phyloP scores from a whole-genome alignment of 1,140 invertebrate genomes.

The Drosophila pandora region DNA sequence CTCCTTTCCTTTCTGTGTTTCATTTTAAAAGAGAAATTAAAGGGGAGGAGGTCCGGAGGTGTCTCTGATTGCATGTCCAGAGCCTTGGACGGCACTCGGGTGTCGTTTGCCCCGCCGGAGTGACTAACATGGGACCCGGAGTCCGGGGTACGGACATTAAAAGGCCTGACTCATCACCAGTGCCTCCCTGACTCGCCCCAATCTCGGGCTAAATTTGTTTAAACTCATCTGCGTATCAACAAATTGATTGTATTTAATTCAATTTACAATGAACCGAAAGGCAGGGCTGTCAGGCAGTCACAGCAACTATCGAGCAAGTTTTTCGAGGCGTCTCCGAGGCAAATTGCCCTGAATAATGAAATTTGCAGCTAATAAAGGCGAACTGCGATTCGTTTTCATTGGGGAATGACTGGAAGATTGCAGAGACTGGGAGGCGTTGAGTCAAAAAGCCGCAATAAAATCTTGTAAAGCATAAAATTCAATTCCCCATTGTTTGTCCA shows the following conservation, averaged over 20 bases:
- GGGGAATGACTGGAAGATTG: conserved; percentile 10
- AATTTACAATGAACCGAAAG: conserved; percentile 48
- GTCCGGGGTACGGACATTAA: conserved; percentile 3
- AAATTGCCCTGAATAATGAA: conserved; percentile 76
- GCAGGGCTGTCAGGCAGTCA: not conserved
- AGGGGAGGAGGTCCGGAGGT: not conserved
- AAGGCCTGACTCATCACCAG: conserved; percentile 41
- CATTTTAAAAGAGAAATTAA: not conserved
- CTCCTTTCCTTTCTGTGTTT: conserved; percentile 7
- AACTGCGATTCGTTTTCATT: conserved; percentile 39
- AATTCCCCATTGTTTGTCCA: conserved; percentile 63
- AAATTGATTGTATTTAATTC: conserved; percentile 81
- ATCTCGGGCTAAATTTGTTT: conserved; percentile 67
- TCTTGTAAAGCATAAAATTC: conserved; percentile 75
- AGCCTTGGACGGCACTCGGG: conserved; percentile 34
- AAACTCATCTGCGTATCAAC: conserved; percentile 77
- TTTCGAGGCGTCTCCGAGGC: conserved; percentile 48
- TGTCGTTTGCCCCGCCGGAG: conserved; percentile 56
- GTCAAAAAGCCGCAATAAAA: conserved; percentile 74
- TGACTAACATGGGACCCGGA: conserved; percentile 39
- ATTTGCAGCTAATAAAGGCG: conserved; percentile 62
- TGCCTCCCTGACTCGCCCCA: conserved; percentile 9
- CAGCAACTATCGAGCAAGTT: conserved; percentile 39
- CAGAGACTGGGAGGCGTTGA: conserved; percentile 17
- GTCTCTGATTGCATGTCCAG: conserved; percentile 47